Percentiles rank a stretch among this genome's conserved stretches.
phyloP scores from a whole-genome alignment of 2,797 vertebrate species.

The Poecile montanus region DNA sequence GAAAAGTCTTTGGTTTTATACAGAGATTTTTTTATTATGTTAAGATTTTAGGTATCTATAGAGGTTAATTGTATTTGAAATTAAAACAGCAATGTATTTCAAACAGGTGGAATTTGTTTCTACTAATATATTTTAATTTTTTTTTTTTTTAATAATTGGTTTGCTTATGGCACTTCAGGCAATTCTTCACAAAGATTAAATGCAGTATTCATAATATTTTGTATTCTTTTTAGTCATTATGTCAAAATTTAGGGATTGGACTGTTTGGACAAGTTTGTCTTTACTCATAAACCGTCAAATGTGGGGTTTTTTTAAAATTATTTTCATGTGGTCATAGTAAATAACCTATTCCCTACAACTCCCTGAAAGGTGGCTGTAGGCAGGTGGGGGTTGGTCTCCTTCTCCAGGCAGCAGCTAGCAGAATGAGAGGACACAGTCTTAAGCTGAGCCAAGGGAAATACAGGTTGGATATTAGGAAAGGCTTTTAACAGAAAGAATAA shows the following conservation, averaged over 20 bases:
- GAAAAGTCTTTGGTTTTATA: neutral
- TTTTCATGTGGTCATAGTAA: neutral
- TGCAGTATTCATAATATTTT: neutral
- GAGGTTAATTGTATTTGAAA: neutral
- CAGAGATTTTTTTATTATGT: neutral
- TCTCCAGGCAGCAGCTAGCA: too few relatives aligned
- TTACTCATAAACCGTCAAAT: neutral
- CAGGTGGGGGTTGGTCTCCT: too few relatives aligned
- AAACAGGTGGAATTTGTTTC: rapidly evolving
- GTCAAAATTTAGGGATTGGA: neutral
- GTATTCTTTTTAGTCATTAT: neutral
- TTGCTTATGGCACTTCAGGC: neutral
- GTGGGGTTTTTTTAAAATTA: neutral
- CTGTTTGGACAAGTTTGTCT: neutral
- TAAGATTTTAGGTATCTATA: neutral
- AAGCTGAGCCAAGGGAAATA: too few relatives aligned
- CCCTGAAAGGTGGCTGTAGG: too few relatives aligned
- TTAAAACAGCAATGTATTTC: neutral
- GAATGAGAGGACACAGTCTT: too few relatives aligned
- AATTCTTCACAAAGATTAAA: neutral
- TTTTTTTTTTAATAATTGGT: neutral
- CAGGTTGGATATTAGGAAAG: too few relatives aligned
- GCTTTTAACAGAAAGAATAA: too few relatives aligned
- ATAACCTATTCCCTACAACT: neutral
- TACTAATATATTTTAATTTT: neutral